A percentile compares a stretch with the other conserved stretches of the same genome.
Evolutionary conservation across 1,140 invertebrate species (phyloP).

Genomic region (Meloidogyne chitwoodi): DNA sequence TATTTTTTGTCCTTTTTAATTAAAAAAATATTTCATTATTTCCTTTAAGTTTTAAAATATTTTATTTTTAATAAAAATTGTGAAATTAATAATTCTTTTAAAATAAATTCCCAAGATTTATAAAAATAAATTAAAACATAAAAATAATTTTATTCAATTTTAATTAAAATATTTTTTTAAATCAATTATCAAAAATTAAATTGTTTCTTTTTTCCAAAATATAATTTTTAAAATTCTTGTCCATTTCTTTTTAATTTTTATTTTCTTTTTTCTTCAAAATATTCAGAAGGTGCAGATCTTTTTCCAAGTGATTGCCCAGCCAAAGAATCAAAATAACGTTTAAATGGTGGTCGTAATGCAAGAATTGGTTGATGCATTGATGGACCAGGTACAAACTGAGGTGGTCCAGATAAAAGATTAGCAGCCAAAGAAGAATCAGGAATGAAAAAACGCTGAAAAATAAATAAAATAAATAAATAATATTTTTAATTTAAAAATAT

Average conservation of each 20-base stretch:
- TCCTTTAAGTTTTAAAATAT: no score
- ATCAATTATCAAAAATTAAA: no score
- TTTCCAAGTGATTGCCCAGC: conserved; percentile 19
- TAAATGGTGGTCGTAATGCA: not conserved
- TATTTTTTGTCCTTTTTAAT: no score
- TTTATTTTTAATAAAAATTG: no score
- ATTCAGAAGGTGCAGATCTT: not conserved
- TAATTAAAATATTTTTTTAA: no score
- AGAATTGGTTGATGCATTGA: not conserved
- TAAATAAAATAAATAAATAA: not conserved
- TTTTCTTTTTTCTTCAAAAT: not conserved
- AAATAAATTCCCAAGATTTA: no score
- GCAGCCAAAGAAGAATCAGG: conserved; percentile 1
- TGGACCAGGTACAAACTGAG: not conserved
- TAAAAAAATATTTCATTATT: no score
- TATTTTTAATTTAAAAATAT: not conserved
- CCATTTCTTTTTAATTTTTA: not conserved
- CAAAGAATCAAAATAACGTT: conserved; percentile 13
- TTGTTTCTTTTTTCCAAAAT: no score
- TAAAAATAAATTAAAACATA: no score
- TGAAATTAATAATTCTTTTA: no score
- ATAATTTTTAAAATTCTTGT: not conserved
- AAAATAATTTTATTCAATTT: no score
- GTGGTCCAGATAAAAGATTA: not conserved
- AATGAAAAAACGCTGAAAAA: conserved; percentile 10